A percentile compares a stretch with the other conserved stretches of the same genome.
Evolutionary conservation across 2,888 invertebrate genomes (phyloP).

Genomic region (Hartigia nigra): DNA sequence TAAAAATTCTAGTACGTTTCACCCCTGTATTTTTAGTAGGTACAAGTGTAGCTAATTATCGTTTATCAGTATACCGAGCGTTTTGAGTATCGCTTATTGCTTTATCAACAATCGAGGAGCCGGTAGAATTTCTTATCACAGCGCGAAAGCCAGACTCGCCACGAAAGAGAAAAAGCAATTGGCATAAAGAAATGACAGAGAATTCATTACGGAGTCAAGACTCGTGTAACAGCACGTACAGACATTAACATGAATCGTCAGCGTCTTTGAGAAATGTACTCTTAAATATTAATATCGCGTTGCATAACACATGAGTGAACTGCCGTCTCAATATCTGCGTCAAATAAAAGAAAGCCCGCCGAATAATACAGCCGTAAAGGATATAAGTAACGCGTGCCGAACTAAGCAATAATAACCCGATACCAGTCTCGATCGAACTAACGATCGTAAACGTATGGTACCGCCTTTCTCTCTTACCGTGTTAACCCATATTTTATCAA

Average conservation of each 20-base stretch:
- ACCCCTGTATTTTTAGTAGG: neutral
- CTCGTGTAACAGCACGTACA: neutral
- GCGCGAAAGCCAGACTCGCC: neutral
- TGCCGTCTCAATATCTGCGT: neutral
- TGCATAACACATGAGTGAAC: neutral
- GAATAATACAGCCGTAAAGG: neutral
- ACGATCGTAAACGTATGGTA: neutral
- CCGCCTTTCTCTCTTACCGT: neutral
- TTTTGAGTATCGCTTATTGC: neutral
- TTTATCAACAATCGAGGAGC: neutral
- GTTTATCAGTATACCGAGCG: neutral
- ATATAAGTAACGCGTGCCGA: neutral
- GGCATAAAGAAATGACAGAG: neutral
- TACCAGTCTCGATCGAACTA: neutral
- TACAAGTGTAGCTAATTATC: neutral
- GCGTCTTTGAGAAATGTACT: neutral
- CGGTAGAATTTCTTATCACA: neutral
- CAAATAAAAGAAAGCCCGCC: neutral
- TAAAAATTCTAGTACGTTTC: neutral
- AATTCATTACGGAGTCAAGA: neutral
- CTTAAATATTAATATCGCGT: neutral
- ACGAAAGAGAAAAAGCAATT: neutral
- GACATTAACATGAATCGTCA: neutral
- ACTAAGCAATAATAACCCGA: neutral
- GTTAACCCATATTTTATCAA: neutral